Percentiles rank a stretch among this genome's conserved stretches.
phyloP scores from a whole-genome alignment of 2,797 vertebrate species.

The Alauda arvensis region DNA sequence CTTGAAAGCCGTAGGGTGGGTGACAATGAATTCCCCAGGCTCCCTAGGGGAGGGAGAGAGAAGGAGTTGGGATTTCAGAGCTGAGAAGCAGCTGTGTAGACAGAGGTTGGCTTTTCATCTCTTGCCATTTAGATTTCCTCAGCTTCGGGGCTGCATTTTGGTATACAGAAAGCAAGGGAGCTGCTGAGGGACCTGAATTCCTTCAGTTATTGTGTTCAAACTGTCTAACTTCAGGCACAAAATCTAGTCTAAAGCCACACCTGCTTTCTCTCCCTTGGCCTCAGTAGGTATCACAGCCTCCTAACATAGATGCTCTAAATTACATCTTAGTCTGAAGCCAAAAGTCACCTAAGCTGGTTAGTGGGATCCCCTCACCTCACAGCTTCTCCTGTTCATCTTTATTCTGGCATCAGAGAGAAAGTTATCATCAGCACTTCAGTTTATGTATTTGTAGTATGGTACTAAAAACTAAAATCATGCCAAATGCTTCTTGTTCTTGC shows the following conservation, averaged over 20 bases:
- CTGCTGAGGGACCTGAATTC: background rate
- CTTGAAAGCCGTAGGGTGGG: background rate
- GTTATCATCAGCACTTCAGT: background rate
- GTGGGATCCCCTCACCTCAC: background rate
- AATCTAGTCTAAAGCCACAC: background rate
- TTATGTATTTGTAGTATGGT: conserved; percentile 3
- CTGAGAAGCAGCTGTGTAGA: background rate
- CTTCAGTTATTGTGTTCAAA: background rate
- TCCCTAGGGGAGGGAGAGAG: background rate
- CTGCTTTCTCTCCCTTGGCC: background rate
- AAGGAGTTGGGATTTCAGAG: background rate
- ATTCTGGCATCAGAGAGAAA: background rate
- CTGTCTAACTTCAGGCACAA: conserved; percentile 1
- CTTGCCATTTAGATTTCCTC: background rate
- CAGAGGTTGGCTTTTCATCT: background rate
- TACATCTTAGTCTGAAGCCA: background rate
- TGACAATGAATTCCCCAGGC: background rate
- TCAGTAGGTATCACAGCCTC: background rate
- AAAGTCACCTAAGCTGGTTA: background rate
- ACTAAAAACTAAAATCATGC: conserved; percentile 20
- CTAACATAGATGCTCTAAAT: background rate
- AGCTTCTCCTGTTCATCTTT: background rate
- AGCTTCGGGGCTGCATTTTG: background rate
- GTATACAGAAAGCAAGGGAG: background rate
- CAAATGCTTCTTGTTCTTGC: background rate